phyloP scores from a whole-genome alignment of 1,140 invertebrate species.

The Papilio helenus region DNA sequence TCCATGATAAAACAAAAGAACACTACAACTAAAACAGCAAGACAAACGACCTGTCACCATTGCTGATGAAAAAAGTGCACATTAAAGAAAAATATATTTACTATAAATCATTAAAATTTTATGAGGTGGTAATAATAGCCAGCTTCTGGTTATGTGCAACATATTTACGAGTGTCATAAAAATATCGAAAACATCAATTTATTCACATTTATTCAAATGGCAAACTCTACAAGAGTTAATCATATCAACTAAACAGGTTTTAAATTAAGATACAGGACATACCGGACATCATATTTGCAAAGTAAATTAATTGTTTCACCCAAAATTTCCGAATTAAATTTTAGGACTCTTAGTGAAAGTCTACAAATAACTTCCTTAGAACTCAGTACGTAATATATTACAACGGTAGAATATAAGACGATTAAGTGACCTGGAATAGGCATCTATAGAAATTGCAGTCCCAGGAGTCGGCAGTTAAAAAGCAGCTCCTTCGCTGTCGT shows the following conservation, averaged over 20 bases:
- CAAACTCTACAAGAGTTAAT: not conserved
- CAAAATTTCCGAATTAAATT: no score
- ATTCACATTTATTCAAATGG: not conserved
- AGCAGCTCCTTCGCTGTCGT: not conserved
- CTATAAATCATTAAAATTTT: conserved; percentile 32
- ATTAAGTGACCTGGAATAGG: conserved; percentile 21
- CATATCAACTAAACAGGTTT: not conserved
- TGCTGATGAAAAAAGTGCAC: no score
- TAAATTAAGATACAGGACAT: no score
- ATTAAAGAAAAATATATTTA: not conserved
- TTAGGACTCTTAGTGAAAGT: no score
- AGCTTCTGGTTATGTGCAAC: not conserved
- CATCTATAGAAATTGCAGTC: conserved; percentile 13
- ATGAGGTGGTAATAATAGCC: conserved; percentile 36
- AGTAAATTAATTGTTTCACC: no score
- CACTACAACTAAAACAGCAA: no score
- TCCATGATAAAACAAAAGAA: not conserved
- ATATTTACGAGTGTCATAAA: not conserved
- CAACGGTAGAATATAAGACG: not conserved
- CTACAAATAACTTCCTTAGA: no score
- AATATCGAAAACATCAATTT: not conserved
- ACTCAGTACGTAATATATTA: no score
- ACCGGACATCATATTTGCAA: not conserved
- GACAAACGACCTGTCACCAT: no score
- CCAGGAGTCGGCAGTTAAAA: conserved; percentile 21